These are phyloP conservation scores for Galagoides demidoff DNA, from an alignment of 2,797 vertebrate species.

Conservation along the genomic window DNA sequence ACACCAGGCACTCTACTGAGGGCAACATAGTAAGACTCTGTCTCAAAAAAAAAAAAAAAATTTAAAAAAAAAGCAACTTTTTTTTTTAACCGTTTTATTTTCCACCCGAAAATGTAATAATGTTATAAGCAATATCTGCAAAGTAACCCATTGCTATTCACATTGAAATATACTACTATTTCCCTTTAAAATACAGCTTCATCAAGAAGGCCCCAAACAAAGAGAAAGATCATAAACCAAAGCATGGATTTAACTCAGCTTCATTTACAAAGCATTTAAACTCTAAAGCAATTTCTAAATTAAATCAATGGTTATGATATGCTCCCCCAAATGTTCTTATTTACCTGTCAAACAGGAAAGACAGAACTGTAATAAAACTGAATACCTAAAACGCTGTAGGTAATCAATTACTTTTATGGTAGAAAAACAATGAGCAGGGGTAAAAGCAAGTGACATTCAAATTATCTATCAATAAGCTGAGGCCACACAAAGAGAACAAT, in stretches of 20 bases:
- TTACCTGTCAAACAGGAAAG: slow-evolving; percentile 42
- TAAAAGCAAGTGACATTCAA: background rate
- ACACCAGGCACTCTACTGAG: no score
- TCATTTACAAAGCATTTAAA: slow-evolving; percentile 41
- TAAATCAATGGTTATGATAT: background rate
- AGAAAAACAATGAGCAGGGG: background rate
- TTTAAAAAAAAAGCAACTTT: background rate
- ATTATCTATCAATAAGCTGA: background rate
- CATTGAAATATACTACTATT: background rate
- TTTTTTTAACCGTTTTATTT: slow-evolving; percentile 28
- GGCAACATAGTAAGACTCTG: no score
- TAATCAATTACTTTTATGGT: background rate
- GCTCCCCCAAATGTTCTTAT: slow-evolving; percentile 35
- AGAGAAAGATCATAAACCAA: background rate
- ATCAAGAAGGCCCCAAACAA: background rate
- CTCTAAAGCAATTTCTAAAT: slow-evolving; percentile 22
- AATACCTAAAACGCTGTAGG: background rate
- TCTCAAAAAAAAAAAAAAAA: no score
- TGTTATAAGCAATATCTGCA: background rate
- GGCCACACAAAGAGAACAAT: background rate
- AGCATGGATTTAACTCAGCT: background rate
- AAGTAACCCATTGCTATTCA: background rate
- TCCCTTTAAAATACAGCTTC: background rate
- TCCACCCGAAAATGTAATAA: background rate
- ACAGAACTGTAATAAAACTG: slow-evolving; percentile 21